A percentile compares a stretch with the other conserved stretches of the same genome.
Evolutionary conservation across 2,888 invertebrate species (phyloP).

Genomic region (Caenorhabditis japonica): DNA sequence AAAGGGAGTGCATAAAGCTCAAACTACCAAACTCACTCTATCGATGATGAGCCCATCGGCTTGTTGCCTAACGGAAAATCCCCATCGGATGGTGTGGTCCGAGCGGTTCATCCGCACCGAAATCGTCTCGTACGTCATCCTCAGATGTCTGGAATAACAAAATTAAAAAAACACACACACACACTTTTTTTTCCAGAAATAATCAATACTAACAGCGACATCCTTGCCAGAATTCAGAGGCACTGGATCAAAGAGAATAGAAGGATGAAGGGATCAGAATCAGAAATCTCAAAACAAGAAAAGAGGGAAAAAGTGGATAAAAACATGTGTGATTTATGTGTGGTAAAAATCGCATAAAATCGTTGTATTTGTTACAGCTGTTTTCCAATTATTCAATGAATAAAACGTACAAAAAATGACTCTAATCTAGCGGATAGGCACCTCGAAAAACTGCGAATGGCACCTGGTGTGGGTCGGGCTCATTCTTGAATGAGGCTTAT

Average conservation of each 20-base stretch:
- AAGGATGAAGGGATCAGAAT: background rate
- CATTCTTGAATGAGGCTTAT: too few species aligned
- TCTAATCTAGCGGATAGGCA: too few species aligned
- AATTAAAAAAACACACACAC: background rate
- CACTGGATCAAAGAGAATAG: background rate
- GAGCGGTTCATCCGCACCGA: constrained; percentile 73
- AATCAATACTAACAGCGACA: constrained; percentile 36
- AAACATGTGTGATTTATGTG: constrained; percentile 35
- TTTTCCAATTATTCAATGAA: constrained; percentile 17
- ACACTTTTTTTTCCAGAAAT: too few species aligned
- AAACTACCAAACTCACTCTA: constrained; percentile 47
- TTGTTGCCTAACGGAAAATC: constrained; percentile 62
- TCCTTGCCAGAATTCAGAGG: background rate
- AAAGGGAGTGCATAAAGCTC: background rate
- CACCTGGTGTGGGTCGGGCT: constrained; percentile 10
- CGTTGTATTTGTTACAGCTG: constrained; percentile 30
- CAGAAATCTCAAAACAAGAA: background rate
- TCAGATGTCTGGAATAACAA: constrained; percentile 34
- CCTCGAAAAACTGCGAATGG: constrained; percentile 32
- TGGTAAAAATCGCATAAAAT: constrained; percentile 27
- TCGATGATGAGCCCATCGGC: constrained; percentile 60
- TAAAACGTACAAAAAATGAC: too few species aligned
- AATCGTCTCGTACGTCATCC: constrained; percentile 72
- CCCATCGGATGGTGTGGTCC: constrained; percentile 71
- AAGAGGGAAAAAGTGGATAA: constrained; percentile 18